phyloP scores from a whole-genome alignment of 2,797 vertebrate genomes.

The Urophycis tenuis region DNA sequence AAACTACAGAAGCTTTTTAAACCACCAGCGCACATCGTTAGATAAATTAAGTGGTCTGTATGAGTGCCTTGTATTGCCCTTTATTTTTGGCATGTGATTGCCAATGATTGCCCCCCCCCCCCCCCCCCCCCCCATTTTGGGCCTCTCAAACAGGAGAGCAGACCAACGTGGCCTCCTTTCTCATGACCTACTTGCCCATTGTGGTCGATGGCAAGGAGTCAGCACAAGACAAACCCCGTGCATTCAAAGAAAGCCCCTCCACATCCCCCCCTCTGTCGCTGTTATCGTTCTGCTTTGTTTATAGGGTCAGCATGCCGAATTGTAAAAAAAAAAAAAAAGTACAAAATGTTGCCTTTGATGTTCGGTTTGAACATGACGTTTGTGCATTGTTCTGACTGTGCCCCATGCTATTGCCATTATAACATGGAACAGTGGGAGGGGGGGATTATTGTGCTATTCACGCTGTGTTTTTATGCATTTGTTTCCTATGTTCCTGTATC shows the following conservation, averaged over 20 bases:
- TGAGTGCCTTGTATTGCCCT: background rate
- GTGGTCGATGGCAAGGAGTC: background rate
- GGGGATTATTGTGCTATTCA: conserved; percentile 28
- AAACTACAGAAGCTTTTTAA: background rate
- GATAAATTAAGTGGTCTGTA: background rate
- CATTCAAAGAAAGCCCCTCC: background rate
- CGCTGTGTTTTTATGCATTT: conserved; percentile 21
- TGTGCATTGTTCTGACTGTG: conserved; percentile 12
- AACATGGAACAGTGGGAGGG: conserved; percentile 28
- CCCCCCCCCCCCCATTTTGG: background rate
- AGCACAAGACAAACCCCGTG: background rate
- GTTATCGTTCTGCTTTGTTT: background rate
- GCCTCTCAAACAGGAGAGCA: background rate
- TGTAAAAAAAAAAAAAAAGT: background rate
- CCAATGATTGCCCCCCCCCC: background rate
- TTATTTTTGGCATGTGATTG: background rate
- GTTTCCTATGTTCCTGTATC: conserved; percentile 8
- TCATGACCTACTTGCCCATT: background rate
- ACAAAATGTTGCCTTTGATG: background rate
- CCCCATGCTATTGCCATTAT: conserved; percentile 21
- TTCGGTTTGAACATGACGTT: conserved; percentile 12
- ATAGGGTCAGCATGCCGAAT: background rate
- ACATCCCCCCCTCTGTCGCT: background rate
- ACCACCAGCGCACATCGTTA: background rate
- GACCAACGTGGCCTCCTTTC: background rate